phyloP scores from a whole-genome alignment of 2,113 vertebrate genomes.

The Rhombomys opimus region DNA sequence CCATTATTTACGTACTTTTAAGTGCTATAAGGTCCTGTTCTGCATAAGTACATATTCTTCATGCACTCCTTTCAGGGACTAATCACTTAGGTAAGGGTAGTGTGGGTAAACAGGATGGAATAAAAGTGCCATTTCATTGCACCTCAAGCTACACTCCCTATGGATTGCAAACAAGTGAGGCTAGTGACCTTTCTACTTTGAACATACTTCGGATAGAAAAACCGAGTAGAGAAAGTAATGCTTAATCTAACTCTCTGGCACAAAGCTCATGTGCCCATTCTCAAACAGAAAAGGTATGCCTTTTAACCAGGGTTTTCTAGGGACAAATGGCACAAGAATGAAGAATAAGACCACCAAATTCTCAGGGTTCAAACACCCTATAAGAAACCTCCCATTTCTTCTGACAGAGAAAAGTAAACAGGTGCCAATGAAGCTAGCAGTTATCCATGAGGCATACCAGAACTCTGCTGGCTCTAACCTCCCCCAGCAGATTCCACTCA shows the following conservation, averaged over 20 bases:
- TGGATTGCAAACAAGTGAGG: neutral
- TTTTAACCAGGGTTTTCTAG: neutral
- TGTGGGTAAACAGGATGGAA: neutral
- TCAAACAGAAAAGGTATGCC: constrained; percentile 39
- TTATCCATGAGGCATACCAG: constrained; percentile 9
- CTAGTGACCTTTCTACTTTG: constrained; percentile 26
- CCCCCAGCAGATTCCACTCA: constrained; percentile 92
- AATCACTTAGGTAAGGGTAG: neutral
- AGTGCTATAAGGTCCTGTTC: neutral
- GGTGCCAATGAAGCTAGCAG: constrained; percentile 28
- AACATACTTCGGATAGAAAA: constrained; percentile 29
- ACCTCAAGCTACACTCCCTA: neutral
- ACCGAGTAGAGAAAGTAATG: neutral
- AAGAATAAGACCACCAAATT: constrained; percentile 8
- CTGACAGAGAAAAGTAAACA: constrained; percentile 25
- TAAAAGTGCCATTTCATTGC: neutral
- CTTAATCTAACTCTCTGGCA: constrained; percentile 43
- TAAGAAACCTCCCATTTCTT: neutral
- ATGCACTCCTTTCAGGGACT: neutral
- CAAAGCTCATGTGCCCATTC: constrained; percentile 29
- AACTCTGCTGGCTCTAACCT: neutral
- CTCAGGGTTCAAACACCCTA: constrained; percentile 26
- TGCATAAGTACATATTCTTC: neutral
- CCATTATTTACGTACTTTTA: neutral
- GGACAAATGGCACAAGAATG: neutral